A percentile compares a stretch with the other conserved stretches of the same genome.
These are phyloP conservation scores for Polydrusus tereticollis DNA, from an alignment of 2,888 invertebrate genomes.

Conservation along the genomic window DNA sequence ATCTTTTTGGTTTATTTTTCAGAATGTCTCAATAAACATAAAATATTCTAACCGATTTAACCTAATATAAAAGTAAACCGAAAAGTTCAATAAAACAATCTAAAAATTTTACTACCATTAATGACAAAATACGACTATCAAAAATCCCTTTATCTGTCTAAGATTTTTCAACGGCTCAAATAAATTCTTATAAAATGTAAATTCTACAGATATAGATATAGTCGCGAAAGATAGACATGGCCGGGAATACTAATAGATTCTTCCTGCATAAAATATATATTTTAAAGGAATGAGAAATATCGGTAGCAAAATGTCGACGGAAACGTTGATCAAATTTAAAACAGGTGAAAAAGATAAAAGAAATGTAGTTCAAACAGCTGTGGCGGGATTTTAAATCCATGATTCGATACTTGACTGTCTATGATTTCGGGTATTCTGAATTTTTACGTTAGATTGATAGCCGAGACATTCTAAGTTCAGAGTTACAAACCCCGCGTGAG, in stretches of 20 bases:
- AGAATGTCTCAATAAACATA: too few relatives aligned
- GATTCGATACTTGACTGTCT: too few relatives aligned
- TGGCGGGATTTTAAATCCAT: too few relatives aligned
- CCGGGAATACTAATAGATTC: conserved; percentile 46
- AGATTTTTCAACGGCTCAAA: conserved; percentile 36
- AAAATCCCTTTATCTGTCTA: conserved; percentile 4
- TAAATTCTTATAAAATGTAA: conserved; percentile 43
- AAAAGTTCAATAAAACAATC: not conserved
- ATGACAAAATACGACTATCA: conserved; percentile 3
- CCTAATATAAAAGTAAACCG: too few relatives aligned
- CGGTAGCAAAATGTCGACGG: conserved; percentile 34
- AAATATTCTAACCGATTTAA: too few relatives aligned
- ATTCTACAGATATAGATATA: conserved; percentile 43
- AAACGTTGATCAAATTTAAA: conserved; percentile 41
- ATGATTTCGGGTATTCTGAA: too few relatives aligned
- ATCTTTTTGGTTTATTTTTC: too few relatives aligned
- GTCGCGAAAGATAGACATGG: conserved; percentile 40
- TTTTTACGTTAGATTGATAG: too few relatives aligned
- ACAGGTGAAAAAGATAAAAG: conserved; percentile 9
- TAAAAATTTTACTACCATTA: not conserved
- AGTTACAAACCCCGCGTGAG: too few relatives aligned
- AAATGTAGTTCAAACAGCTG: not conserved
- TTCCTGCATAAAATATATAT: conserved; percentile 48
- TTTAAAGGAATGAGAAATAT: conserved; percentile 39
- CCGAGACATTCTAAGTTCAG: too few relatives aligned